Percentiles rank a stretch among this genome's conserved stretches.
These are phyloP conservation scores for Coregonus ussuriensis DNA, from an alignment of 2,797 vertebrate species.

Conservation along the genomic window DNA sequence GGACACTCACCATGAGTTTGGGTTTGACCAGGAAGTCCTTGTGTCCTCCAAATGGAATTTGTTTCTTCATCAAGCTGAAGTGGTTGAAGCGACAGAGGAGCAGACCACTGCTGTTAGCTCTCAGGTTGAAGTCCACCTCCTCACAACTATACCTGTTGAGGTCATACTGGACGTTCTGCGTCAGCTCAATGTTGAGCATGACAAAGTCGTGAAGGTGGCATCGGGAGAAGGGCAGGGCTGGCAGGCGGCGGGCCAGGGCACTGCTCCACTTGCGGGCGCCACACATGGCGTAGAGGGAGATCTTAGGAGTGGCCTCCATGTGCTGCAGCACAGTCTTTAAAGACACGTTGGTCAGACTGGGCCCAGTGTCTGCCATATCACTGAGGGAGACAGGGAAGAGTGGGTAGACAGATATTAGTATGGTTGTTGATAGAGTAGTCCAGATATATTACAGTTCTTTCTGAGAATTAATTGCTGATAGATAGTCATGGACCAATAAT, in stretches of 20 bases:
- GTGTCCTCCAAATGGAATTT: slow-evolving; percentile 90
- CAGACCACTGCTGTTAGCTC: slow-evolving; percentile 91
- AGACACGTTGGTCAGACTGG: slow-evolving; percentile 83
- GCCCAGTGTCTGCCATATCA: slow-evolving; percentile 73
- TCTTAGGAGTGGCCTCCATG: slow-evolving; percentile 93
- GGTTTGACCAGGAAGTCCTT: slow-evolving; percentile 91
- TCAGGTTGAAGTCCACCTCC: slow-evolving; percentile 95
- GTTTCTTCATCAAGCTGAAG: slow-evolving; percentile 98
- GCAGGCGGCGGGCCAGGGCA: slow-evolving; percentile 68
- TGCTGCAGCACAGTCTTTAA: slow-evolving; percentile 90
- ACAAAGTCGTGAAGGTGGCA: slow-evolving; percentile 92
- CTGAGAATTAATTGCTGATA: too few relatives aligned
- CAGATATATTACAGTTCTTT: too few relatives aligned
- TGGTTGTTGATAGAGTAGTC: background rate
- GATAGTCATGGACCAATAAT: background rate
- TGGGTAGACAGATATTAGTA: background rate
- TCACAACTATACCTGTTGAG: slow-evolving; percentile 96
- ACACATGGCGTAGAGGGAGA: slow-evolving; percentile 88
- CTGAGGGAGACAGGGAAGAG: slow-evolving; percentile 54
- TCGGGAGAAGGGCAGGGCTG: slow-evolving; percentile 81
- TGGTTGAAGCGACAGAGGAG: slow-evolving; percentile 95
- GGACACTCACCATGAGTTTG: slow-evolving; percentile 84
- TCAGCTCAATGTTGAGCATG: slow-evolving; percentile 94
- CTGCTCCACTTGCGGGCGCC: slow-evolving; percentile 93
- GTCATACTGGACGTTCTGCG: slow-evolving; percentile 97